phyloP scores from a whole-genome alignment of 1,140 invertebrate genomes.

The Thaumetopoea pityocampa region DNA sequence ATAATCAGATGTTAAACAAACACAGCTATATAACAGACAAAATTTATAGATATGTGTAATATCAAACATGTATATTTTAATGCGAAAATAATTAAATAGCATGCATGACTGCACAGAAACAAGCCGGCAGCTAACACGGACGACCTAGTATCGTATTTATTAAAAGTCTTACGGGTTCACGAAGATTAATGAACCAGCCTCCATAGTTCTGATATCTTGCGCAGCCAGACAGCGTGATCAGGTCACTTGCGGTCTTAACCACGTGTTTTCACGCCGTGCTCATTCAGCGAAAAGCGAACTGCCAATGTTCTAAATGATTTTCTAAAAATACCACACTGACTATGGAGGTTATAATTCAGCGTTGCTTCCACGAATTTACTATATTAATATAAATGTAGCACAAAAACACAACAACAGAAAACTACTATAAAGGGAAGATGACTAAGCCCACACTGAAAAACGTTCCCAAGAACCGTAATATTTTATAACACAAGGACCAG shows the following conservation, averaged over 20 bases:
- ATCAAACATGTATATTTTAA: constrained; percentile 4
- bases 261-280: constrained; percentile 49
- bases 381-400: constrained; percentile 23
- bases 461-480: constrained; percentile 32
- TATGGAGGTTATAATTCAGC: constrained; percentile 59
- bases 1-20: too few relatives aligned
- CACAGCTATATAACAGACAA: too few relatives aligned
- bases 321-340: constrained; percentile 71
- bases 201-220: constrained; percentile 40
- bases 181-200: constrained; percentile 44
- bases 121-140: constrained; percentile 33
- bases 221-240: constrained; percentile 24
- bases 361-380: constrained; percentile 15
- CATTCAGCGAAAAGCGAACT: constrained; percentile 45
- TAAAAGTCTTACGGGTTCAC: constrained; percentile 52
- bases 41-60: background rate
- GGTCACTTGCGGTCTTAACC: constrained; percentile 26
- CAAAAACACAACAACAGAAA: constrained; percentile 36
- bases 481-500: constrained; percentile 61
- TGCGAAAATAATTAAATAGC: constrained; percentile 8
- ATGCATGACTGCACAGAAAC: constrained; percentile 17
- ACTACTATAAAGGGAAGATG: constrained; percentile 31
- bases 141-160: constrained; percentile 22
- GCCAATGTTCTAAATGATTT: constrained; percentile 64
- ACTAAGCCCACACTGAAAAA: constrained; percentile 43